phyloP scores from a whole-genome alignment of 2,113 vertebrate genomes.

The Nicator chloris region DNA sequence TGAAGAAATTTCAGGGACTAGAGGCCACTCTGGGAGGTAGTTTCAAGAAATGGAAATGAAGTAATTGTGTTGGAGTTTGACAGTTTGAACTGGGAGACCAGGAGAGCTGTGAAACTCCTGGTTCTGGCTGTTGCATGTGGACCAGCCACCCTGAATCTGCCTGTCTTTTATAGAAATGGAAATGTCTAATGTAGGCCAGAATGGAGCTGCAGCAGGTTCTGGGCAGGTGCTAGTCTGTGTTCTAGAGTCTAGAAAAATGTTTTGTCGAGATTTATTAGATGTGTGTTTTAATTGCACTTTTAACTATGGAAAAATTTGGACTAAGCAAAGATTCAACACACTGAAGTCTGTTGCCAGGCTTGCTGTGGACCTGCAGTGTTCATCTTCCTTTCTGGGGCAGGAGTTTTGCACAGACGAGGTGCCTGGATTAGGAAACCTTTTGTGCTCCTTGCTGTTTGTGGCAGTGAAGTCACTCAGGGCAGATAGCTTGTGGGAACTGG shows the following conservation, averaged over 20 bases:
- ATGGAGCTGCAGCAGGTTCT: background rate
- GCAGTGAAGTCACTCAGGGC: background rate
- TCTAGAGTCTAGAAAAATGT: background rate
- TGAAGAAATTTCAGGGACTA: background rate
- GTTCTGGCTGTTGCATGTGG: background rate
- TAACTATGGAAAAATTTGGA: background rate
- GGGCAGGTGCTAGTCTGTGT: background rate
- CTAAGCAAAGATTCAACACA: background rate
- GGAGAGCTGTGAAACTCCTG: background rate
- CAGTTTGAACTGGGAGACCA: background rate
- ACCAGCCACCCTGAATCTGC: background rate
- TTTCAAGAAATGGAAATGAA: background rate
- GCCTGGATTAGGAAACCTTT: background rate
- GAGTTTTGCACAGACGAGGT: rapidly evolving
- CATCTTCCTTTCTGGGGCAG: background rate
- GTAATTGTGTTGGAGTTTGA: background rate
- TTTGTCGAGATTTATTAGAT: background rate
- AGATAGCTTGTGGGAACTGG: background rate
- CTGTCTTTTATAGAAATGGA: background rate
- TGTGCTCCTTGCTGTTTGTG: background rate
- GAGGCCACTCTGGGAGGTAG: background rate
- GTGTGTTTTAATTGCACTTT: background rate
- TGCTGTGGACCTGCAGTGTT: background rate
- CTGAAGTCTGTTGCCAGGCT: background rate
- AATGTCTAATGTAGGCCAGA: background rate